Conservation (phyloP, 2,888 invertebrate species). For the Labia minor region DNA sequence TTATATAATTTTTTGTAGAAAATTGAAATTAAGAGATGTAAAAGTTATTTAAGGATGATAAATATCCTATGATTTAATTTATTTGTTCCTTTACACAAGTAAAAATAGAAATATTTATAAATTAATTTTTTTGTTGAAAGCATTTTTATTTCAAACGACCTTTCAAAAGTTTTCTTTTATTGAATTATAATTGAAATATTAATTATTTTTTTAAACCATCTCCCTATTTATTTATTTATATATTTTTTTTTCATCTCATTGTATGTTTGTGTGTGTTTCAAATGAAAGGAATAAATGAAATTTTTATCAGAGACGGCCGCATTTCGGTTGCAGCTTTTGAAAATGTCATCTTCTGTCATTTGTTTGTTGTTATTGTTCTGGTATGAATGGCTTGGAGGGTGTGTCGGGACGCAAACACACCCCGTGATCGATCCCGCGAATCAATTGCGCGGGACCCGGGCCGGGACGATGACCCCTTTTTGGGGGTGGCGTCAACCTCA, state of each 20-base stretch:
- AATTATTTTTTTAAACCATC: not conserved
- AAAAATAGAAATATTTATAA: too few relatives aligned
- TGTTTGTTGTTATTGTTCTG: not conserved
- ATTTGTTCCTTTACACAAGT: too few relatives aligned
- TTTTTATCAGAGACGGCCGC: not conserved
- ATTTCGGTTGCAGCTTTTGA: too few relatives aligned
- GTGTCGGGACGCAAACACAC: not conserved
- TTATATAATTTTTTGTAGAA: too few relatives aligned
- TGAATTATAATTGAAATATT: not conserved
- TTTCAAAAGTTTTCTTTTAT: too few relatives aligned
- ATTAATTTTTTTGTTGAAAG: too few relatives aligned
- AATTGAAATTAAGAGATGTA: too few relatives aligned
- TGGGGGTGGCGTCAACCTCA: not conserved
- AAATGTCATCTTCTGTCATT: too few relatives aligned
- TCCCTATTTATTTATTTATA: not conserved
- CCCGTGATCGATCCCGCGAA: conserved; percentile 13
- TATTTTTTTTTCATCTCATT: not conserved
- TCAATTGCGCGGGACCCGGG: not conserved
- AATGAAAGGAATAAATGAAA: not conserved
- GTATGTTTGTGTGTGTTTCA: not conserved
- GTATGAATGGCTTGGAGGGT: not conserved
- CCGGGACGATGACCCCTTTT: conserved; percentile 8
- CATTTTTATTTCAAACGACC: too few relatives aligned
- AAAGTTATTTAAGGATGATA: too few relatives aligned
- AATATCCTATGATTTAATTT: too few relatives aligned